phyloP scores from a whole-genome alignment of 2,797 vertebrate genomes.

The Protosalanx chinensis region DNA sequence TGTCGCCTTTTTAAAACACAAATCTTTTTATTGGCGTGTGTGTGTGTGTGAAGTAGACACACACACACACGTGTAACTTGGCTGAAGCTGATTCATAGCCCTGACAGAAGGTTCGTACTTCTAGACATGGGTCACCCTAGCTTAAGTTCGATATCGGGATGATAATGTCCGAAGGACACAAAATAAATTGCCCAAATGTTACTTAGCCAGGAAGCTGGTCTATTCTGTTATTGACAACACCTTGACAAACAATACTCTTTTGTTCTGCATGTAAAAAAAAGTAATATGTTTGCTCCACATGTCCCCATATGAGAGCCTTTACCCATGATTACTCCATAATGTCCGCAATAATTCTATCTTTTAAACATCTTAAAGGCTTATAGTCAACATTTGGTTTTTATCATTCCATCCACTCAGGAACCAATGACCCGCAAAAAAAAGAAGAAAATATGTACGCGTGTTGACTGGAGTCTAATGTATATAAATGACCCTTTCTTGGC shows the following conservation, averaged over 20 bases:
- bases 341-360: background rate
- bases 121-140: background rate
- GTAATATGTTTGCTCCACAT: too few relatives aligned
- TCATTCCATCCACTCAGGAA: background rate
- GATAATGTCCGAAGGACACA: constrained; percentile 6
- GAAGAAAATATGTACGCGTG: constrained; percentile 11
- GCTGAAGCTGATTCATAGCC: background rate
- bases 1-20: background rate
- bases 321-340: too few relatives aligned
- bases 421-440: constrained; percentile 23
- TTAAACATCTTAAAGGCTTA: background rate
- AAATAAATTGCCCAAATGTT: background rate
- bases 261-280: background rate
- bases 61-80: background rate
- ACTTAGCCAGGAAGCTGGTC: too few relatives aligned
- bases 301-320: too few relatives aligned
- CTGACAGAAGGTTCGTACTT: background rate
- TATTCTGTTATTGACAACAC: background rate
- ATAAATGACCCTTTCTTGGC: constrained; percentile 28
- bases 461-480: constrained; percentile 38
- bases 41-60: background rate
- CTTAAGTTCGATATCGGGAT: background rate
- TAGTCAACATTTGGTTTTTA: background rate
- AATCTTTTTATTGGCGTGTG: background rate
- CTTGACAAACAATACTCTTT: background rate